Evolutionary conservation across 2,888 invertebrate species (phyloP), one percentile per base, ranked within the genome.

Genomic region (Abscondita cerata): DNA sequence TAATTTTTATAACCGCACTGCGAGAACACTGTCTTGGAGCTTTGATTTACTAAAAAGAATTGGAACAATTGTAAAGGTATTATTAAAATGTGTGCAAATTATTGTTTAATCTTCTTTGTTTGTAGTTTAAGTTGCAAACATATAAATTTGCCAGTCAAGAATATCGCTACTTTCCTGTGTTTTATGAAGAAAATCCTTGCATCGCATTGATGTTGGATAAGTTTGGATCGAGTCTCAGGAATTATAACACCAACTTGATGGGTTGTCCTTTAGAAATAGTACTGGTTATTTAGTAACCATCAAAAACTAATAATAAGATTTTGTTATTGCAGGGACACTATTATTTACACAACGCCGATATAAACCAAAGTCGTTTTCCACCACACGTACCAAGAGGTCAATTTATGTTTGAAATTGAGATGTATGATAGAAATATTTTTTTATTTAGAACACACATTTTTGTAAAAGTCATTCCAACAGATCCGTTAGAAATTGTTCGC

Each of bases 61-160:
- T 13, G 51, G 36, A 36, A 25, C n/a, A 1, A 15, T 34, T 8
- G 19, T 51, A 2, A 47, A 2, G 20, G 25, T 25, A 13, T 15
- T 47, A 8, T 12, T 12, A 6, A n/a, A 2, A n/a, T 25, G 9
- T 13, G 6, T 9, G 33, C 6, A 31, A n/a, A 1, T 12, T 16
- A 20, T 11, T 47, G 4, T 1, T 11, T 25, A 25, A 3, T 25
- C 12, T 6, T 11, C 12, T n/a, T 25, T 11, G 9, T 47, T 34
- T 50, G 11, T 11, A 50, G 50, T 9, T 16, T 34, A 15, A 18
- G 5, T 11, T 18, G 1, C 50, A 50, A 50, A 15, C 13, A 6
- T 34, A 34, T 5, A 50, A 50, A 34, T 50, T 50, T 5, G n/a
- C 16, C 13, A 50, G 50, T 50, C 33, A 50, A 16, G 34, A 50